Base-by-base conservation (phyloP, 2,113 vertebrate genomes). In the Apteryx owenii region DNA sequence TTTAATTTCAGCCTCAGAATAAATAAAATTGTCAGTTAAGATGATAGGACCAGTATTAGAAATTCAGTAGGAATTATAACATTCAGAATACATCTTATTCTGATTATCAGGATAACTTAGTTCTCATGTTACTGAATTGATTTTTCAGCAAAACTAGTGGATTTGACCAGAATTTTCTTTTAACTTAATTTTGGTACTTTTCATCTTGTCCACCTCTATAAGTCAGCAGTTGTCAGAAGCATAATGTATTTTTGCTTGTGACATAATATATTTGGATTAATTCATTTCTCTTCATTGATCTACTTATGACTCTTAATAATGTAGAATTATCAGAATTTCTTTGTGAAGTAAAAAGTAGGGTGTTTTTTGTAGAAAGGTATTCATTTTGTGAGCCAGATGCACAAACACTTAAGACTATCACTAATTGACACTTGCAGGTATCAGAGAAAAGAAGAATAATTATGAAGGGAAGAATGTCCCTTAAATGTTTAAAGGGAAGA, bases 241-340 rank as follows among this genome's bases (percentile, higher is more conserved):
- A 70, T 79, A 65, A 69, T 54, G 36, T 90, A 5, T 65, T 91
- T 78, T 77, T 73, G n/a, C 36, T 89, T 48, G 26, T 65, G 76
- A 82, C 64, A 80, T 48, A 92, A 93, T 70, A 38, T 10, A 25
- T 95, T 90, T 89, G 68, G 86, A 92, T 91, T 80, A 79, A 87
- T 93, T 93, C 0, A 22, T 80, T 97, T 91, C 23, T 93, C 61
- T 88, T 82, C 93, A 83, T 53, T 91, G 58, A 85, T 93, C 77
- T 77, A 65, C 61, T 85, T 93, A 46, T 36, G 40, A 91, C 22
- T 50, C 70, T 69, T 92, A 91, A 84, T 93, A 79, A 86, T 46
- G 81, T 90, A 81, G 69, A 81, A 90, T 94, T 80, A 89, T 83
- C 65, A 89, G 66, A 93, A 87, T 89, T 86, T 75, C 87, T 89